Percentiles rank a stretch among this genome's conserved stretches.
Evolutionary conservation across 2,113 vertebrate genomes (phyloP).

Genomic region (Phaethornis superciliosus): DNA sequence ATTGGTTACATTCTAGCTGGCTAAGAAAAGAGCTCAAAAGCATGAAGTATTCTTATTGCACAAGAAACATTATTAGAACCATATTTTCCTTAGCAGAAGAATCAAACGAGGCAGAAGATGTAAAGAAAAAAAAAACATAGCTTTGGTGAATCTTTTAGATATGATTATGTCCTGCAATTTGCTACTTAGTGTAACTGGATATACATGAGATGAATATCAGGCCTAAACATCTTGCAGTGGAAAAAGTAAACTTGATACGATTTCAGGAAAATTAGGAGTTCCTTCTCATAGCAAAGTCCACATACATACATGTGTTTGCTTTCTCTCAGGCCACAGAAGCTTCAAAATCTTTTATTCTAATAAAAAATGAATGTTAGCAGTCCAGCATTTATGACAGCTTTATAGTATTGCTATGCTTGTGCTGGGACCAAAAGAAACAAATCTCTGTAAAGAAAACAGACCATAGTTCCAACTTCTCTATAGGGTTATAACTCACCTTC

Average conservation of each 20-base stretch:
- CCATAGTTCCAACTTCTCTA: neutral
- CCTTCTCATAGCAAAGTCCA: neutral
- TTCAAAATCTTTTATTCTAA: neutral
- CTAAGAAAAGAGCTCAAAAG: slow-evolving; percentile 27
- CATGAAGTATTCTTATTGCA: neutral
- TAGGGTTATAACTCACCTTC: neutral
- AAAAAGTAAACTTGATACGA: neutral
- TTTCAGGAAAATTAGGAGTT: neutral
- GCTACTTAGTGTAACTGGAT: neutral
- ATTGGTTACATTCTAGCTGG: neutral
- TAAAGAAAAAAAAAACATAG: neutral
- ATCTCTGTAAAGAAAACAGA: neutral
- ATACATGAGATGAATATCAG: neutral
- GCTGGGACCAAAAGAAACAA: neutral
- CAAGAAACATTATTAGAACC: slow-evolving; percentile 48
- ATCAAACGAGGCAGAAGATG: neutral
- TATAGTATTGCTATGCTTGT: neutral
- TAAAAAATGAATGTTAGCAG: neutral
- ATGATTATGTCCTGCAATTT: neutral
- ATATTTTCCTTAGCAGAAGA: slow-evolving; percentile 10
- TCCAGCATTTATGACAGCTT: neutral
- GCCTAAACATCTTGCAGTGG: neutral
- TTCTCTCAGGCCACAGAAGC: neutral
- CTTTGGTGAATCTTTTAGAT: neutral
- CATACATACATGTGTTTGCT: neutral